A percentile compares a stretch with the other conserved stretches of the same genome.
phyloP scores from a whole-genome alignment of 2,797 vertebrate genomes.

The Siniperca undulata region DNA sequence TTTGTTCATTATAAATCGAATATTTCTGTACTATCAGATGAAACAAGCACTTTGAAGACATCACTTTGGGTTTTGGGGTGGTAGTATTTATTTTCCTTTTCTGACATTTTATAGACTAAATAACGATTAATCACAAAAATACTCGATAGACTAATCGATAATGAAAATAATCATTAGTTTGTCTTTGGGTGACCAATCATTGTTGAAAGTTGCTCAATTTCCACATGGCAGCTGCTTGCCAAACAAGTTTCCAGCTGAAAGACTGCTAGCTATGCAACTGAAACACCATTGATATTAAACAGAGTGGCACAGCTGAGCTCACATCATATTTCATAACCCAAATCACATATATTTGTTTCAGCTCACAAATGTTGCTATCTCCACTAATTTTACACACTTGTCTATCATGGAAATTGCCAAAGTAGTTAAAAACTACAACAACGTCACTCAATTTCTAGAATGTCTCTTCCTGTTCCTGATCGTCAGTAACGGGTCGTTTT shows the following conservation, averaged over 20 bases:
- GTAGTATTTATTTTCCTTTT: neutral
- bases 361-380: neutral
- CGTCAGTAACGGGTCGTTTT: conserved; percentile 29
- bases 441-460: neutral
- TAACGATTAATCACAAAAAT: neutral
- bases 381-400: neutral
- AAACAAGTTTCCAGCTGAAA: conserved; percentile 31
- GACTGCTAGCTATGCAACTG: neutral
- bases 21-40: neutral
- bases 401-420: neutral
- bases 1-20: neutral
- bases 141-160: neutral
- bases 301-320: neutral
- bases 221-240: conserved; percentile 19
- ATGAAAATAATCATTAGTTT: neutral
- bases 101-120: neutral
- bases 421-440: conserved; percentile 71
- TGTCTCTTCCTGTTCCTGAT: conserved; percentile 58
- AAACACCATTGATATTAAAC: neutral
- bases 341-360: neutral
- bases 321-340: neutral
- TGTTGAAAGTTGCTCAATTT: conserved; percentile 20
- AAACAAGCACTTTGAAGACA: neutral
- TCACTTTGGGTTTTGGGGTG: neutral
- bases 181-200: neutral